Evolutionary conservation across 2,797 vertebrate genomes (phyloP), one percentile per base, ranked within the genome.

Genomic region (Garrulus glandarius): DNA sequence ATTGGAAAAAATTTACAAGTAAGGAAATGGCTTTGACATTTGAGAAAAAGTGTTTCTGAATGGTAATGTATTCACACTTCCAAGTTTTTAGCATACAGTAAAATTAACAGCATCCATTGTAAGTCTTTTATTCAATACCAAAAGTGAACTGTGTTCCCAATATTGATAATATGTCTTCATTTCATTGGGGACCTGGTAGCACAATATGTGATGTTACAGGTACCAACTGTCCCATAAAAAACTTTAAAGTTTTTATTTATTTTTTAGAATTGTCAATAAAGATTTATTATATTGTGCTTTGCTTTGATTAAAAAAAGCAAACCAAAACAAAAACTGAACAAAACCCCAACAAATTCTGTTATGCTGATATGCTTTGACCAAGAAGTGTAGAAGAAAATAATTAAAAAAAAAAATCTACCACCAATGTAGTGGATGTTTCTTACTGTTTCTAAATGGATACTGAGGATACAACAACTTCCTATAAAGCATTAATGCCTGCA

Each of bases 1-100:
- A 94, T 4, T 87, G 87, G 82, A 94, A 96, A 69, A 85, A 87
- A 97, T 86, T 95, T 93, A 94, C 95, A 96, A 96, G 94, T 76
- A 97, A 95, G 70, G 82, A 89, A 94, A 84, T 36, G 84, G 77
- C 60, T 96, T 81, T 94, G 79, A 78, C 72, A 94, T 72, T 65
- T 90, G 88, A 96, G 92, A 39, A 93, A 78, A 24, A 78, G 22
- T 39, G 34, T 89, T 96, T 80, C 74, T 83, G 89, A 93, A 94
- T 70, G 27, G 86, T 50, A 75, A 83, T 41, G 36, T 26, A 91
- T 16, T n/a, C 41, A 52, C 20, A 47, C 61, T 29, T 84, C 65
- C 47, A 34, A 74, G 83, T 85, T 94, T 93, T 93, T 84, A 74
- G 63, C 15, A 15, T 29, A 39, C 5, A 89, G 22, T 72, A 57